Percentiles rank a stretch among this genome's conserved stretches.
These are phyloP conservation scores for Halichoerus grypus DNA, from an alignment of 2,113 vertebrate genomes.

Conservation along the genomic window DNA sequence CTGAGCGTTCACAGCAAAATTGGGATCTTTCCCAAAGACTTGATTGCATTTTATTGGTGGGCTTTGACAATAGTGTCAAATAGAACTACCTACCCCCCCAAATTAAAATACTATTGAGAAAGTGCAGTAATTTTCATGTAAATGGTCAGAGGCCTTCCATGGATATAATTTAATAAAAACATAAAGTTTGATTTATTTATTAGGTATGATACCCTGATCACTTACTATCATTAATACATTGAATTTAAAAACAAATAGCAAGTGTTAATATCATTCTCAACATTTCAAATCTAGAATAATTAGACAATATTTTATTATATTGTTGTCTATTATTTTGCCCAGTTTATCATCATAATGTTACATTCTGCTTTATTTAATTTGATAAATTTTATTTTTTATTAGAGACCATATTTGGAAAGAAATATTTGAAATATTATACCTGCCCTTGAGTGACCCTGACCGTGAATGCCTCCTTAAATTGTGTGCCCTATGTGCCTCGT, in stretches of 20 bases:
- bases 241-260: not conserved
- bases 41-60: not conserved
- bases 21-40: not conserved
- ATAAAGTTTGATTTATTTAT: not conserved
- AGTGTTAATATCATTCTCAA: not conserved
- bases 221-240: not conserved
- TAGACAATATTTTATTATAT: not conserved
- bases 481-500: not conserved
- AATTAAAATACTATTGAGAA: not conserved
- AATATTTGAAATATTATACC: not conserved
- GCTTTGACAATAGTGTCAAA: not conserved
- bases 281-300: not conserved
- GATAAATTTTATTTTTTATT: not conserved
- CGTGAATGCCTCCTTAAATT: not conserved
- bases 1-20: not conserved
- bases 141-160: not conserved
- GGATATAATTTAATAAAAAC: not conserved
- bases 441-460: not conserved
- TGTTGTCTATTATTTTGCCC: not conserved
- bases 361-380: not conserved
- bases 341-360: not conserved
- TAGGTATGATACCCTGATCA: not conserved
- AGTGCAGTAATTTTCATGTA: not conserved
- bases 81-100: not conserved
- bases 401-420: not conserved